Evolutionary conservation across 2,888 invertebrate species (phyloP).

Genomic region (Calliopum simillimum): DNA sequence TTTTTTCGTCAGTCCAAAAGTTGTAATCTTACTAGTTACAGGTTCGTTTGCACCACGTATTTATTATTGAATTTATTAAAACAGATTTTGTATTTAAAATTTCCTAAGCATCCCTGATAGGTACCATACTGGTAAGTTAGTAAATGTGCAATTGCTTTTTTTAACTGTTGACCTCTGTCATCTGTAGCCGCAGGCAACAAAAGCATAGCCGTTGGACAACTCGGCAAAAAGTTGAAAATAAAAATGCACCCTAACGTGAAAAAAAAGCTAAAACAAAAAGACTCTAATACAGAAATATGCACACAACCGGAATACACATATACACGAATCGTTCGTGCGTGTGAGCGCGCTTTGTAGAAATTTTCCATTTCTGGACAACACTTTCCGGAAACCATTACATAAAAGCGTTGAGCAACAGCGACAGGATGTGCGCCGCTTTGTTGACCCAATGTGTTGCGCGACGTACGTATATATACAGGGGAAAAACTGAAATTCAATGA

Average conservation of each 20-base stretch:
- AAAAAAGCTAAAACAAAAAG: background rate
- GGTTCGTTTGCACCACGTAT: too few species aligned
- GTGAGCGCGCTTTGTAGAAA: conserved; percentile 23
- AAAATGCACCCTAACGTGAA: too few species aligned
- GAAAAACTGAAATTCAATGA: too few species aligned
- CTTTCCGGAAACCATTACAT: conserved; percentile 35
- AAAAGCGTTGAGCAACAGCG: conserved; percentile 27
- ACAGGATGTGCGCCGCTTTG: conserved; percentile 17
- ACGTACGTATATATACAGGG: too few species aligned
- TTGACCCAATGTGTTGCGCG: too few species aligned
- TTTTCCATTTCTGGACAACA: conserved; percentile 26
- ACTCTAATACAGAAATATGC: background rate
- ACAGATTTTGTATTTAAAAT: too few species aligned
- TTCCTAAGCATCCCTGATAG: background rate
- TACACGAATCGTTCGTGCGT: conserved; percentile 15
- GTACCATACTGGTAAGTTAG: too few species aligned
- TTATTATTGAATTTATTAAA: too few species aligned
- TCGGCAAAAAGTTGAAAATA: background rate
- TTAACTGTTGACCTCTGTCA: conserved; percentile 15
- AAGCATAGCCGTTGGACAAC: background rate
- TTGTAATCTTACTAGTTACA: too few species aligned
- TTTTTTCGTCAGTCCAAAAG: too few species aligned
- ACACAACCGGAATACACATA: background rate
- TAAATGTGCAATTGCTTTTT: background rate
- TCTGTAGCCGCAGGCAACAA: background rate